These are phyloP conservation scores for Neosilurus hyrtlii DNA, from an alignment of 2,797 vertebrate species.

Conservation along the genomic window DNA sequence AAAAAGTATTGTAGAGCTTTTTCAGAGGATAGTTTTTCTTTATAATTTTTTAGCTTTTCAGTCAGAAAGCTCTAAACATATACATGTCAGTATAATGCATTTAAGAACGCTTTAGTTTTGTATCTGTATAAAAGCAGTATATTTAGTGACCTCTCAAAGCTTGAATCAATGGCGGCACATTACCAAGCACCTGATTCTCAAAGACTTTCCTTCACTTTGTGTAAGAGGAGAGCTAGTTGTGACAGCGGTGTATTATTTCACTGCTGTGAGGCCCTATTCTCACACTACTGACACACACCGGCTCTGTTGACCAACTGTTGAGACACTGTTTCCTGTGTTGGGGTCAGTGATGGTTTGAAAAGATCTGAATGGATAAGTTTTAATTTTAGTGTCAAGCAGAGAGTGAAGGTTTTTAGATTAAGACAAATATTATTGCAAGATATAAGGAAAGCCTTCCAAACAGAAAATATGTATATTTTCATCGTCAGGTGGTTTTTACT, in stretches of 20 bases:
- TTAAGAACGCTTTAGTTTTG: background rate
- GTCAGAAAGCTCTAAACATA: background rate
- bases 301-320: slow-evolving; percentile 17
- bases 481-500: too few species aligned
- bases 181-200: slow-evolving; percentile 1
- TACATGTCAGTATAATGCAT: background rate
- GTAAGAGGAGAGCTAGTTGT: slow-evolving; percentile 28
- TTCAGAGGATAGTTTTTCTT: background rate
- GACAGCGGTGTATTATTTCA: slow-evolving; percentile 32
- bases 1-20: background rate
- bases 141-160: background rate
- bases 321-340: slow-evolving; percentile 24
- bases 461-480: too few species aligned
- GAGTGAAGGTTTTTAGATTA: background rate
- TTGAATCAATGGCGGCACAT: slow-evolving; percentile 22
- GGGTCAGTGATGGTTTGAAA: slow-evolving; percentile 21
- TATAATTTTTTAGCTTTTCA: background rate
- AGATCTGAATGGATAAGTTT: background rate
- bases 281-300: slow-evolving; percentile 19
- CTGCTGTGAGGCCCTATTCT: slow-evolving; percentile 18
- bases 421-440: too few species aligned
- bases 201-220: slow-evolving; percentile 13
- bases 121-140: background rate
- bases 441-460: too few species aligned
- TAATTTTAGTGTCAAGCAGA: background rate